A percentile compares a stretch with the other conserved stretches of the same genome.
These are phyloP conservation scores for Lacanobia oleracea DNA, from an alignment of 2,888 invertebrate genomes.

Conservation along the genomic window DNA sequence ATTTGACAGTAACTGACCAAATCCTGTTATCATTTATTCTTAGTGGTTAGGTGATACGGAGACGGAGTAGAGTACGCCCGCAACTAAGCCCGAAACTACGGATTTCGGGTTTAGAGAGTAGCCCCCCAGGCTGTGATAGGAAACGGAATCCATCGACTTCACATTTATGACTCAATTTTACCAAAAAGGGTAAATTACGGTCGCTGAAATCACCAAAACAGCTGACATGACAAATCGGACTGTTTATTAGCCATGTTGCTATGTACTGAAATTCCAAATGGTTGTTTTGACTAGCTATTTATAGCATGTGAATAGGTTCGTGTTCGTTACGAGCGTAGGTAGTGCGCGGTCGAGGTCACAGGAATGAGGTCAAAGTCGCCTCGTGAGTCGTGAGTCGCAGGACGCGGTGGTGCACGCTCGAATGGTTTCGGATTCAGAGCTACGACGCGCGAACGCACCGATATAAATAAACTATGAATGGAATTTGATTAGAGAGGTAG, in stretches of 20 bases:
- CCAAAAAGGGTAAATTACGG: neutral
- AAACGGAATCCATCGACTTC: neutral
- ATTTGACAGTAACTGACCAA: no score
- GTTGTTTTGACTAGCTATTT: slow-evolving; percentile 57
- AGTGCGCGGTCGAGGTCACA: slow-evolving; percentile 82
- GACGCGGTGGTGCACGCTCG: slow-evolving; percentile 52
- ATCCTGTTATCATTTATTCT: no score
- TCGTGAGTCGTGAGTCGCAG: slow-evolving; percentile 72
- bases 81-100: no score
- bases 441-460: slow-evolving; percentile 23
- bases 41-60: no score
- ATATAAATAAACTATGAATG: slow-evolving; percentile 39
- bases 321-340: slow-evolving; percentile 47
- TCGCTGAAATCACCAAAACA: slow-evolving; percentile 6
- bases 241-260: slow-evolving; percentile 17
- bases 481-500: slow-evolving; percentile 2
- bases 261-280: slow-evolving; percentile 26
- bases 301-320: slow-evolving; percentile 61
- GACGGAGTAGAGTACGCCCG: no score
- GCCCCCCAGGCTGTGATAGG: no score
- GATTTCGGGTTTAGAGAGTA: no score
- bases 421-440: slow-evolving; percentile 27
- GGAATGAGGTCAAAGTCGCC: slow-evolving; percentile 86
- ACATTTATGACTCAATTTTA: neutral
- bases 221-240: slow-evolving; percentile 12